Conservation (phyloP, 2,113 vertebrate species). For the Onychostoma macrolepis region DNA sequence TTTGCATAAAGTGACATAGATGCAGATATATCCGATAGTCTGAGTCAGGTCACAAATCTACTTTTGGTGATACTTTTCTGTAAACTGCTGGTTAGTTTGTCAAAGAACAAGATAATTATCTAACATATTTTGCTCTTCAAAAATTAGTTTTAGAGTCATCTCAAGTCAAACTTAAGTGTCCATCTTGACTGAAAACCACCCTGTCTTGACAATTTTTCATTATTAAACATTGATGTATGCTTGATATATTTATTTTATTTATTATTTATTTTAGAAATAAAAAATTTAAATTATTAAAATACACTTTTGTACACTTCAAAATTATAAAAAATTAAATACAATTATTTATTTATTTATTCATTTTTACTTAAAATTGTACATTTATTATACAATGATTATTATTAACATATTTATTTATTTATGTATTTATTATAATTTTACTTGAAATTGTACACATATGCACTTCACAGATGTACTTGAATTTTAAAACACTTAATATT, state of each 20-base stretch:
- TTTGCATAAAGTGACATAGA: not conserved
- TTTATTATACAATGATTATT: too few species aligned
- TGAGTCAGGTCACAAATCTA: not conserved
- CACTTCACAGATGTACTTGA: too few species aligned
- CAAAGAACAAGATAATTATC: not conserved
- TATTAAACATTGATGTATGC: not conserved
- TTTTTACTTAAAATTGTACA: too few species aligned
- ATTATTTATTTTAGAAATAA: too few species aligned
- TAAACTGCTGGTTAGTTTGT: not conserved
- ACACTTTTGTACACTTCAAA: too few species aligned
- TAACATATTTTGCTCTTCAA: not conserved
- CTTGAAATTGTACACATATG: too few species aligned
- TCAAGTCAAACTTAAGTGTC: not conserved
- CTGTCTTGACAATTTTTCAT: not conserved
- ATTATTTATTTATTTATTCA: too few species aligned
- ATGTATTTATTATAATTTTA: too few species aligned
- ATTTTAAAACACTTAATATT: too few species aligned
- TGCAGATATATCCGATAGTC: not conserved
- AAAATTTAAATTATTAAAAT: too few species aligned
- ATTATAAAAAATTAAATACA: too few species aligned
- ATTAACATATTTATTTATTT: too few species aligned
- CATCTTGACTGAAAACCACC: not conserved
- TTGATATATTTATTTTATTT: not conserved
- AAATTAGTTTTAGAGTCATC: not conserved
- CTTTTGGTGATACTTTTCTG: not conserved